Evolutionary conservation across 92 coral and sea anemone species (phyloP), one percentile per base, ranked within the genome.

Genomic region (Actinostola sp.): DNA sequence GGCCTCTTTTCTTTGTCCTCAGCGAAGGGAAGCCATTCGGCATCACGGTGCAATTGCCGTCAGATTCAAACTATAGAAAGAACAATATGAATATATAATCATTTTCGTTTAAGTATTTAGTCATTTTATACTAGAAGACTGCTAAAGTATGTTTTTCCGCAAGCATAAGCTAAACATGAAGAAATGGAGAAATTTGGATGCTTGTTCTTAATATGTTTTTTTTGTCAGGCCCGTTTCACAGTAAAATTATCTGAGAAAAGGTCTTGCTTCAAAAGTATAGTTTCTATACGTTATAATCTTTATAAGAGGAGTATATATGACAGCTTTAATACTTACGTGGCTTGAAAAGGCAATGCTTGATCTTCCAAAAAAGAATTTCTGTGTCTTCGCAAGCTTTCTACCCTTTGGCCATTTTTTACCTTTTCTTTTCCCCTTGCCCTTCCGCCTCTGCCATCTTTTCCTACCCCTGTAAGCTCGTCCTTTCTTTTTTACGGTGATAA

Each of bases 1-100:
- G 23, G 1, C 67, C 67, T 24, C 39, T 34, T 38, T 63, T 63
- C 30, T 25, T 52, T 0, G 28, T 0, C 21, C 50, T 61, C n/a
- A 79, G 28, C 13, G 32, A 39, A 0, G 78, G 84, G 42, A 48
- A 79, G 7, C 78, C 84, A 51, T 30, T 0, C 0, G 84, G 84
- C 56, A 79, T 34, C 48, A 34, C 34, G 2, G 74, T 54, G 59
- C 74, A 79, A 12, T 79, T 30, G 12, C 62, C 49, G 61, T 41
- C 67, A 35, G 44, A 48, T 61, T 19, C 53, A 50, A 49, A 61
- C 77, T 75, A 59, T 44, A 31, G 42, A 41, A 76, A 8, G 20
- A 19, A 57, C 8, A 61, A 3, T 30, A 30, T 13, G 23, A 11
- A 3, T 12, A 27, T 25, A 21, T 25, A 21, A n/a, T 33, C 14